A percentile compares a stretch with the other conserved stretches of the same genome.
These are phyloP conservation scores for Cotesia chilonis DNA, from an alignment of 1,140 invertebrate genomes.

Conservation along the genomic window DNA sequence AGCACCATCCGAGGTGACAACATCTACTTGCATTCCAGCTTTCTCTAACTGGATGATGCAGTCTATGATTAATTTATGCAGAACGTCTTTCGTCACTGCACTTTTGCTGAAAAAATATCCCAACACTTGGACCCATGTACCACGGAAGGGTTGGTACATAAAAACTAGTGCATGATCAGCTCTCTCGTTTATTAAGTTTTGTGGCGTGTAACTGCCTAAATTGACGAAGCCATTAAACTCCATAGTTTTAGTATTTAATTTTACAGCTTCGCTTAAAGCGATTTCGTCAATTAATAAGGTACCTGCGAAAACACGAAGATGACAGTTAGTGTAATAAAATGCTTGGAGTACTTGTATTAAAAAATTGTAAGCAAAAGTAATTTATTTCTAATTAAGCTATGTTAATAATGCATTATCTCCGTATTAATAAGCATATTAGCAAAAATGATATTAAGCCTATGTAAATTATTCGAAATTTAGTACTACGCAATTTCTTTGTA, in stretches of 20 bases:
- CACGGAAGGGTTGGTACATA: constrained; percentile 50
- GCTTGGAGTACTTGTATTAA: too few species aligned
- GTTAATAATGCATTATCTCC: too few species aligned
- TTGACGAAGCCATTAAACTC: constrained; percentile 42
- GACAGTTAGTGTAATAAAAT: too few species aligned
- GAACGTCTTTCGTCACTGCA: constrained; percentile 8
- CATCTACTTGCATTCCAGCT: constrained; percentile 37
- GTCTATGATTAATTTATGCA: constrained; percentile 37
- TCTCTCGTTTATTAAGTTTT: constrained; percentile 34
- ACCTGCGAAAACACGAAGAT: too few species aligned
- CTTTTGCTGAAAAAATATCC: constrained; percentile 35
- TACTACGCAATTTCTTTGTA: too few species aligned
- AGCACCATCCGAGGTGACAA: constrained; percentile 36
- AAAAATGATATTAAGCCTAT: too few species aligned
- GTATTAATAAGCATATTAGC: too few species aligned
- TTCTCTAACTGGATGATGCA: constrained; percentile 38
- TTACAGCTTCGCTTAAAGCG: too few species aligned
- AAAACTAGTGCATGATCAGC: constrained; percentile 52
- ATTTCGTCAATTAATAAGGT: too few species aligned
- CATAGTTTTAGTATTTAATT: background rate
- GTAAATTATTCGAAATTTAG: too few species aligned
- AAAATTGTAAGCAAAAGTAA: too few species aligned
- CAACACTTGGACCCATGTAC: constrained; percentile 45
- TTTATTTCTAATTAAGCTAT: too few species aligned
- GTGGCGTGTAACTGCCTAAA: constrained; percentile 46